phyloP scores from a whole-genome alignment of 2,113 vertebrate genomes.

The Psittacula cyanocephala region DNA sequence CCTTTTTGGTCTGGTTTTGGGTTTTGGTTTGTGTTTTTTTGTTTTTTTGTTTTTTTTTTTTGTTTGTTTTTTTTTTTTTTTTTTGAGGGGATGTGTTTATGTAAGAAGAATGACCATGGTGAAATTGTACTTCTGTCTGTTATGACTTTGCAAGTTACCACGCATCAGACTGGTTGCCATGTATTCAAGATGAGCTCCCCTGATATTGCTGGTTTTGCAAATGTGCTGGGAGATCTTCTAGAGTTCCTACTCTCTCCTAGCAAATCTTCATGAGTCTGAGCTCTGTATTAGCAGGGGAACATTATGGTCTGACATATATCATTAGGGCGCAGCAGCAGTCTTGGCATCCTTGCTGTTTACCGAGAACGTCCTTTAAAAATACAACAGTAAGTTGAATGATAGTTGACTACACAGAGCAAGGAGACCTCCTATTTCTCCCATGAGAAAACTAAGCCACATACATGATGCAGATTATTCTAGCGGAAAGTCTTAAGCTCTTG shows the following conservation, averaged over 20 bases:
- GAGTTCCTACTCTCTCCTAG: not conserved
- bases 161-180: not conserved
- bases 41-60: not conserved
- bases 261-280: not conserved
- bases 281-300: not conserved
- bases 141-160: not conserved
- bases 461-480: conserved; percentile 26
- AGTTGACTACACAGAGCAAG: not conserved
- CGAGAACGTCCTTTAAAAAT: not conserved
- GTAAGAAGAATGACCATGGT: not conserved
- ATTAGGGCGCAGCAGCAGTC: not conserved
- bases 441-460: conserved; percentile 26
- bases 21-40: too few relatives aligned
- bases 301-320: not conserved
- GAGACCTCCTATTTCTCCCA: not conserved
- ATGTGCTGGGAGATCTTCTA: not conserved
- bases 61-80: too few relatives aligned
- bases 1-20: too few relatives aligned
- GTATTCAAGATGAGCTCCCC: not conserved
- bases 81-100: not conserved
- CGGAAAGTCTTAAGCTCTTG: not conserved
- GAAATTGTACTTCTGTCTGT: not conserved
- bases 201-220: not conserved
- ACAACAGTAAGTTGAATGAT: not conserved
- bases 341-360: not conserved